Percentiles rank a stretch among this genome's conserved stretches.
Conservation (phyloP, 2,113 vertebrate genomes). For the Regulus satrapa region DNA sequence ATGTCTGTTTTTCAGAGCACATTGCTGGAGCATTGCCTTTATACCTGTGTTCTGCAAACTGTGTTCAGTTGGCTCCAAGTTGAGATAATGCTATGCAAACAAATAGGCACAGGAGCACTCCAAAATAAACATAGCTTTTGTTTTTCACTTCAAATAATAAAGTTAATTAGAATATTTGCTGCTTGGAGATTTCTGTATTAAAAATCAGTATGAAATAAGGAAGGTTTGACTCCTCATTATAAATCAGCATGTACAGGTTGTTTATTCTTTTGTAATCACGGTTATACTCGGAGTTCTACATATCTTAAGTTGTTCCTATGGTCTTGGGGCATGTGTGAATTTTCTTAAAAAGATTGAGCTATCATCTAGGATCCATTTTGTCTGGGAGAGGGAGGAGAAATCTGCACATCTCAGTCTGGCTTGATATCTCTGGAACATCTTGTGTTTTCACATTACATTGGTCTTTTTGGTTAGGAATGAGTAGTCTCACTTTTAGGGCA, state of each 20-base stretch:
- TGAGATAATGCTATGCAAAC: neutral
- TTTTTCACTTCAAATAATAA: neutral
- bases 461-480: neutral
- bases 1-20: neutral
- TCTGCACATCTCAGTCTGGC: accelerated
- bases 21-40: neutral
- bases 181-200: neutral
- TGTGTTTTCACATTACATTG: neutral
- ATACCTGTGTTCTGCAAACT: neutral
- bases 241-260: neutral
- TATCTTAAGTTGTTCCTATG: neutral
- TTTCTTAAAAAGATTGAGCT: neutral
- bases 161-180: neutral
- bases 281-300: neutral
- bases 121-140: neutral
- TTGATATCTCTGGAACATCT: neutral
- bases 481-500: neutral
- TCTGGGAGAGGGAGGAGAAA: neutral
- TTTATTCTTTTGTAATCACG: neutral
- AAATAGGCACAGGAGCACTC: neutral
- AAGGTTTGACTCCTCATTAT: neutral
- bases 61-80: neutral
- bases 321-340: neutral
- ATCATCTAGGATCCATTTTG: neutral
- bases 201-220: neutral